phyloP scores from a whole-genome alignment of 2,888 invertebrate genomes.

The Xanthia togata region DNA sequence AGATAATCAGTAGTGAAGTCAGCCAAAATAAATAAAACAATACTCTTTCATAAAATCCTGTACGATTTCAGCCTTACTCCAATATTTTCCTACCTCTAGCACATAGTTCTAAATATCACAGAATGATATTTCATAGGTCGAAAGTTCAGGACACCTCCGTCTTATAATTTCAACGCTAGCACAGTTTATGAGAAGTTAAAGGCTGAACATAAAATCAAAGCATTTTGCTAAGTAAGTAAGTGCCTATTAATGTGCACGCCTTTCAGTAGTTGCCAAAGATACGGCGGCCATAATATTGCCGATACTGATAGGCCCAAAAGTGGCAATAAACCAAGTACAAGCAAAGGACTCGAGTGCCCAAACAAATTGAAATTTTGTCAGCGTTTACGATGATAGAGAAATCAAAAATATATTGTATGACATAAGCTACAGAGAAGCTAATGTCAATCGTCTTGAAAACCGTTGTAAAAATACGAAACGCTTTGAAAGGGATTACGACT shows the following conservation, averaged over 20 bases:
- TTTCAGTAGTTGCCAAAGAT: not conserved
- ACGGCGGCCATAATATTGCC: not conserved
- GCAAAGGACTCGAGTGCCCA: not conserved
- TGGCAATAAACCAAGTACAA: not conserved
- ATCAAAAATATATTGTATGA: not conserved
- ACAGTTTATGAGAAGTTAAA: conserved; percentile 23
- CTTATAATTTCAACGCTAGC: conserved; percentile 36
- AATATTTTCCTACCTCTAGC: conserved; percentile 8
- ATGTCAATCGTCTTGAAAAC: not conserved
- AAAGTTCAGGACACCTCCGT: conserved; percentile 37
- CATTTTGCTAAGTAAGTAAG: conserved; percentile 21
- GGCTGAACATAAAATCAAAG: conserved; percentile 17
- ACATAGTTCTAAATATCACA: conserved; percentile 34
- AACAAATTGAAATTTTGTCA: not conserved
- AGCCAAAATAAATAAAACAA: not conserved
- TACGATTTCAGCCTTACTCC: not conserved
- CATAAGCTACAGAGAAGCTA: not conserved
- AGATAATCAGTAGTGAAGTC: too few species aligned
- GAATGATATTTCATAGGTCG: conserved; percentile 37
- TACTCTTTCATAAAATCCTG: not conserved
- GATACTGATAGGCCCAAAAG: not conserved
- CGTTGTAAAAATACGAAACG: not conserved
- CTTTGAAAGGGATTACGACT: not conserved
- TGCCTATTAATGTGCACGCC: conserved; percentile 19
- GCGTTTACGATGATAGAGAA: not conserved